Conservation (phyloP, 2,888 invertebrate genomes). For the Hanleya hanleyi region DNA sequence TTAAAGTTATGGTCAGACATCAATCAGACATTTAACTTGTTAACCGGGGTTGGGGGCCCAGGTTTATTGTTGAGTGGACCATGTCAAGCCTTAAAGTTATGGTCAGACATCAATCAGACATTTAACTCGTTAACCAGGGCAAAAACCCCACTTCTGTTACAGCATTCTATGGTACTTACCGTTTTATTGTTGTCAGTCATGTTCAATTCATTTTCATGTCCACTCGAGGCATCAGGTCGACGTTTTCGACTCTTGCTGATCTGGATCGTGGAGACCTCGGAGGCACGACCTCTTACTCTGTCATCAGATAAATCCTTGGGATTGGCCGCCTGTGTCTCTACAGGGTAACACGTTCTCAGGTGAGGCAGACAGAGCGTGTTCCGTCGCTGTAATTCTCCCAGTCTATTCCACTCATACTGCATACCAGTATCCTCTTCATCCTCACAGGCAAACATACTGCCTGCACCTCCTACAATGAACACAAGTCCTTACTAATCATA, state of each 20-base stretch:
- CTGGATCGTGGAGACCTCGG: not conserved
- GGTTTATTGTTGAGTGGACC: no score
- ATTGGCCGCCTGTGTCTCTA: conserved; percentile 64
- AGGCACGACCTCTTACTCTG: not conserved
- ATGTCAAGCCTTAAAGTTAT: no score
- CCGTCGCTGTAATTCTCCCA: conserved; percentile 70
- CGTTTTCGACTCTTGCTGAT: not conserved
- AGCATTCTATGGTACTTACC: not conserved
- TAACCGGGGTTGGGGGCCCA: no score
- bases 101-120: no score
- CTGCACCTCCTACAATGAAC: conserved; percentile 51
- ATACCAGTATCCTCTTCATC: conserved; percentile 61
- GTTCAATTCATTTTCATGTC: not conserved
- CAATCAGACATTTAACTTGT: no score
- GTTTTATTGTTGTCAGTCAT: not conserved
- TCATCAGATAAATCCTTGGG: conserved; percentile 37
- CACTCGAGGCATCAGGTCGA: not conserved
- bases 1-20: no score
- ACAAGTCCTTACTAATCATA: no score
- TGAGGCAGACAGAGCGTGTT: conserved; percentile 73
- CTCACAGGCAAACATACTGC: conserved; percentile 58
- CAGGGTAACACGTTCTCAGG: conserved; percentile 71
- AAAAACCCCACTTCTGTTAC: no score
- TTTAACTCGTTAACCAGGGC: no score
- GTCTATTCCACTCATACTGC: conserved; percentile 56